Base-by-base conservation (phyloP, 2,888 invertebrate genomes). In the Gisinianus flammeolus region DNA sequence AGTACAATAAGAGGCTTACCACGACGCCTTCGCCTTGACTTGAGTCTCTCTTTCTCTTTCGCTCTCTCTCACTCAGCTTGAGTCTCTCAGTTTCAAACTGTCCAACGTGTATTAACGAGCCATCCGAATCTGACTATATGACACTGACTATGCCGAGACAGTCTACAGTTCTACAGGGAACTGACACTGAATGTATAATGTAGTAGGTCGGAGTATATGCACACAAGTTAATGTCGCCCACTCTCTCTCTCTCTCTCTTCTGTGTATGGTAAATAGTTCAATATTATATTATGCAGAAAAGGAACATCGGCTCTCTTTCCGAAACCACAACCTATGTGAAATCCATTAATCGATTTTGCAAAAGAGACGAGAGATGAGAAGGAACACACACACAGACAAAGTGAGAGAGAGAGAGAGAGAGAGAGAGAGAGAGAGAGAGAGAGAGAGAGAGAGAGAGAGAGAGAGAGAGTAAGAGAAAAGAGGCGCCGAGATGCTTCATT, bases 321-420 rank as follows among this genome's bases (percentile, higher is more conserved):
- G 8, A 44, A 44, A 56, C 56, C 22, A 6, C n/a, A n/a, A n/a
- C n/a, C 35, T 33, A 10, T 24, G 22, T 35, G 64, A 62, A 62
- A 73, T 73, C 73, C 58, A 73, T 73, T 62, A 73, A 73, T 73
- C 73, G 73, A 73, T 73, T 73, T 35, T 73, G 73, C 35, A 64
- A 5, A 73, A 26, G 26, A 30, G 10, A 24, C 22, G 54, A 72
- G 28, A 71, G 52, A 56, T 5, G 44, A 52, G 6, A 26, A 64
- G 62, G 56, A n/a, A 31, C 28, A 73, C 31, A 71, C 56, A 54
- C 30, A 56, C 31, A 6, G 19, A 28, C 8, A 28, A 0, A 44
- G 58, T n/a, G 56, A 8, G 12, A 30, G 26, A 16, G 69, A 71
- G n/a, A 31, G 16, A 28, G 22, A 30, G 71, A 28, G 24, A 33